A percentile compares a stretch with the other conserved stretches of the same genome.
phyloP scores from a whole-genome alignment of 2,797 vertebrate genomes.

The Muscicapa comitata region DNA sequence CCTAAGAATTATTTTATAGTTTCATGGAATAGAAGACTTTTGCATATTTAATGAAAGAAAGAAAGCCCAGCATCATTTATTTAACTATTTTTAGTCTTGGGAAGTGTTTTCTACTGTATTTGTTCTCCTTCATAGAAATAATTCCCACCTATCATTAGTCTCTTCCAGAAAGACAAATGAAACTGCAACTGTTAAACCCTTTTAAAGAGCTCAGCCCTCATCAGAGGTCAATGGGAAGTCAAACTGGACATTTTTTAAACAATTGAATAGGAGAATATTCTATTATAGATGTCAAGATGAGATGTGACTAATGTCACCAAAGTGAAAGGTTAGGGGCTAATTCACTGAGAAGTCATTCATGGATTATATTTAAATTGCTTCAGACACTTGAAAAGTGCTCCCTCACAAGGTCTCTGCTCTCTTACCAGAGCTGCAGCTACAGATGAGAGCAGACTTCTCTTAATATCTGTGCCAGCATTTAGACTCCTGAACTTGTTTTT shows the following conservation, averaged over 20 bases:
- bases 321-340: slow-evolving; percentile 70
- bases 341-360: slow-evolving; percentile 52
- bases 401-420: neutral
- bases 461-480: neutral
- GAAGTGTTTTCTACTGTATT: neutral
- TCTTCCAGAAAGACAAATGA: neutral
- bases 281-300: slow-evolving; percentile 62
- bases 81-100: neutral
- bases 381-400: slow-evolving; percentile 17
- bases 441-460: neutral
- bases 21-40: neutral
- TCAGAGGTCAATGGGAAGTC: slow-evolving; percentile 65
- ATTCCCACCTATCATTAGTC: neutral
- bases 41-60: neutral
- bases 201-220: slow-evolving; percentile 20
- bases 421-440: neutral
- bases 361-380: slow-evolving; percentile 61
- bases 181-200: neutral
- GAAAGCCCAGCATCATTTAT: neutral
- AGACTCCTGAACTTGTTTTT: neutral
- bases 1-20: neutral
- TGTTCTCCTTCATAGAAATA: neutral
- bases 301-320: slow-evolving; percentile 50
- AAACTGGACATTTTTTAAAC: slow-evolving; percentile 60
- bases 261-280: slow-evolving; percentile 65